Percentiles rank a stretch among this genome's conserved stretches.
These are phyloP conservation scores for Anodontia alba DNA, from an alignment of 2,888 invertebrate species.

Conservation along the genomic window DNA sequence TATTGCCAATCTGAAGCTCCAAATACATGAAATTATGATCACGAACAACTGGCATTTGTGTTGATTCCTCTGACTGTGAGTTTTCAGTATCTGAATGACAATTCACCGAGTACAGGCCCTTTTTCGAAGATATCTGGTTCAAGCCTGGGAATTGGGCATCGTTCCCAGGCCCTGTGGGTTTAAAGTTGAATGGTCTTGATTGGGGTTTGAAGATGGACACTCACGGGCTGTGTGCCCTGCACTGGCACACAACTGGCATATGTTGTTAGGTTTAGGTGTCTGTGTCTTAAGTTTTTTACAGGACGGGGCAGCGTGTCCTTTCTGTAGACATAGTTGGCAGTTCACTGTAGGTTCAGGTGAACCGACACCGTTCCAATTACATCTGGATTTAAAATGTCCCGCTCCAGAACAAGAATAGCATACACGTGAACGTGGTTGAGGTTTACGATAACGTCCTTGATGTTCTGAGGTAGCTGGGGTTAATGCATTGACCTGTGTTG, in stretches of 20 bases:
- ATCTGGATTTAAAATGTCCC: background rate
- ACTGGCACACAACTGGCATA: conserved; percentile 1
- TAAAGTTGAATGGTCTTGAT: no score
- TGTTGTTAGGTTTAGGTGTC: background rate
- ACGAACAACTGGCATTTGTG: no score
- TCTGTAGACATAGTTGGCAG: conserved; percentile 4
- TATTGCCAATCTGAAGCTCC: conserved; percentile 3
- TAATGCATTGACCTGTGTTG: background rate
- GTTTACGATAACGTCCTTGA: background rate
- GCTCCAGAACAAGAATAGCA: background rate
- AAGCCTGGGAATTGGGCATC: background rate
- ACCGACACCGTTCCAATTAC: background rate
- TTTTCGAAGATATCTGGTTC: background rate
- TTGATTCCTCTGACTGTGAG: no score
- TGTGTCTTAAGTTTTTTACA: background rate
- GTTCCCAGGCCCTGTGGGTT: background rate
- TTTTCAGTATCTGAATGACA: background rate
- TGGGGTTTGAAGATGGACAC: no score
- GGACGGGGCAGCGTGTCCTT: background rate
- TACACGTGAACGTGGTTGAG: no score
- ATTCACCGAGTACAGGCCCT: background rate
- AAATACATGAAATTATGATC: conserved; percentile 29
- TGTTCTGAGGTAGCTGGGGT: background rate
- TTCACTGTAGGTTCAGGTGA: background rate
- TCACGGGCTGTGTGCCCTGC: conserved; percentile 16